Percentiles rank a stretch among this genome's conserved stretches.
phyloP scores from a whole-genome alignment of 2,113 vertebrate genomes.

The Polypterus bichir region DNA sequence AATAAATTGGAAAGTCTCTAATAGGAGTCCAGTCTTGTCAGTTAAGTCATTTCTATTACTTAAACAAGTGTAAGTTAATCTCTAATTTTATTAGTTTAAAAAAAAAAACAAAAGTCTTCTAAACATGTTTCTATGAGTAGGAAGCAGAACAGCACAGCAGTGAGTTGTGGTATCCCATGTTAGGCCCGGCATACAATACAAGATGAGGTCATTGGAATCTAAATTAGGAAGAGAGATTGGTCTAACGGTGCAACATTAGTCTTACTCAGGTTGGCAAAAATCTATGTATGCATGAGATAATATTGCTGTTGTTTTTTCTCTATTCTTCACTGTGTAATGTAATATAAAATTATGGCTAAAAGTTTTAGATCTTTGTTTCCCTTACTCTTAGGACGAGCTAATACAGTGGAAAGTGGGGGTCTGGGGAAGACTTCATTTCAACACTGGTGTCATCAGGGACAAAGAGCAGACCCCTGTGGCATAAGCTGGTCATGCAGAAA shows the following conservation, averaged over 20 bases:
- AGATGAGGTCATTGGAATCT: background rate
- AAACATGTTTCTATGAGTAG: constrained; percentile 2
- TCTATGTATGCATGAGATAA: constrained; percentile 9
- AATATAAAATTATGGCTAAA: constrained; percentile 1
- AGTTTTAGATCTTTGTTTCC: constrained; percentile 5
- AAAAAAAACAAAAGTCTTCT: background rate
- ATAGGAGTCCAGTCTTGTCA: background rate
- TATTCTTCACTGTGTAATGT: constrained; percentile 10
- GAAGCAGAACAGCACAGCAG: constrained; percentile 5
- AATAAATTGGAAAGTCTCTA: no score
- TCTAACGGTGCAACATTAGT: background rate
- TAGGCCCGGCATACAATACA: background rate
- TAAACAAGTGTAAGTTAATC: background rate
- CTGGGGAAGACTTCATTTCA: constrained; percentile 7
- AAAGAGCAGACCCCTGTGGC: constrained; percentile 9
- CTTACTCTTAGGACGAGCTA: constrained; percentile 7
- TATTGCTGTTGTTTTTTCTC: constrained; percentile 5
- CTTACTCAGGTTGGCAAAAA: constrained; percentile 4
- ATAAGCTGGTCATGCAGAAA: constrained; percentile 17
- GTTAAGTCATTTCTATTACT: constrained; percentile 7
- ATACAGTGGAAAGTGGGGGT: constrained; percentile 6
- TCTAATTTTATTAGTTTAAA: background rate
- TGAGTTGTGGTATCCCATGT: background rate
- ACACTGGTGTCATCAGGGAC: constrained; percentile 10
- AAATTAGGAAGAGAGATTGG: constrained; percentile 2